Percentiles rank a stretch among this genome's conserved stretches.
Conservation (phyloP, 2,888 invertebrate genomes). For the Eupelmus urozonus region DNA sequence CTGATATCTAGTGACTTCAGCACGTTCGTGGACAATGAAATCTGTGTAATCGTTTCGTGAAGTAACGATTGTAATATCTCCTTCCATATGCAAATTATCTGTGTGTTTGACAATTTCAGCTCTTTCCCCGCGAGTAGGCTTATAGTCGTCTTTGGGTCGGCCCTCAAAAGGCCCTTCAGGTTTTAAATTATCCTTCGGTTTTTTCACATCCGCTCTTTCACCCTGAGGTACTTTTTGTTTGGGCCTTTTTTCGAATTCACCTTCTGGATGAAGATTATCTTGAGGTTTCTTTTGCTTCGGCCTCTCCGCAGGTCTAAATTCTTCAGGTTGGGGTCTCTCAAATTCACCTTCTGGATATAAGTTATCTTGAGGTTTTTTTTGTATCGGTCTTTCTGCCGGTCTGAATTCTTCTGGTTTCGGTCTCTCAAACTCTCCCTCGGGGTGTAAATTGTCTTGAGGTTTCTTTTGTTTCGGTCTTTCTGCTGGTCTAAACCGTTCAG, state of each 20-base stretch:
- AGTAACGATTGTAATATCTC: slow-evolving; percentile 79
- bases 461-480: slow-evolving; percentile 73
- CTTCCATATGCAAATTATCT: slow-evolving; percentile 77
- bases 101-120: slow-evolving; percentile 79
- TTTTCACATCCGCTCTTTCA: slow-evolving; percentile 72
- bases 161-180: slow-evolving; percentile 79
- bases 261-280: slow-evolving; percentile 77
- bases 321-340: slow-evolving; percentile 54
- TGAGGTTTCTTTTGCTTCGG: slow-evolving; percentile 69
- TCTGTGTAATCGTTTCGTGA: slow-evolving; percentile 80
- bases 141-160: slow-evolving; percentile 64
- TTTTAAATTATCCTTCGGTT: slow-evolving; percentile 70
- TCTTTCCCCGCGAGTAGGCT: slow-evolving; percentile 79
- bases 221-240: slow-evolving; percentile 72
- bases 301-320: slow-evolving; percentile 75
- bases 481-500: slow-evolving; percentile 70
- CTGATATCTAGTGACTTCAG: slow-evolving; percentile 75
- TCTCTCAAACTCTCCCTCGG: slow-evolving; percentile 78
- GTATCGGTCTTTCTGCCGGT: slow-evolving; percentile 78
- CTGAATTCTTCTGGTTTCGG: slow-evolving; percentile 65
- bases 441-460: slow-evolving; percentile 77
- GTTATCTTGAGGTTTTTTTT: slow-evolving; percentile 78
- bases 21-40: slow-evolving; percentile 78
- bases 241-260: slow-evolving; percentile 77
- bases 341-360: slow-evolving; percentile 79